These are phyloP conservation scores for Haliclona indistincta DNA, from an alignment of 37 sponge, comb jelly and placozoan species.

Conservation along the genomic window DNA sequence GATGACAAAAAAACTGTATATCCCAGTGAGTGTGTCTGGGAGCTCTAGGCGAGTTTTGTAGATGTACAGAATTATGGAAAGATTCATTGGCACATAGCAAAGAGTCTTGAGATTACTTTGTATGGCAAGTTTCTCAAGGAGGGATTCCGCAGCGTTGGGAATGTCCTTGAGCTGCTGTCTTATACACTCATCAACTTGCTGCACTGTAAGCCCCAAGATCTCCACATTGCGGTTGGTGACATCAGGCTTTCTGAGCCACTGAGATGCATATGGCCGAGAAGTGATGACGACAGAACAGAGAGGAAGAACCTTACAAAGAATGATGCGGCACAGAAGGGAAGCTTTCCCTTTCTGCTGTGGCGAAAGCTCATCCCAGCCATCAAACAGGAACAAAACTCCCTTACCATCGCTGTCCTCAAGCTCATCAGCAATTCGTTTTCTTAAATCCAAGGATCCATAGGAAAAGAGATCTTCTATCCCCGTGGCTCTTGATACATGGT, in stretches of 20 bases:
- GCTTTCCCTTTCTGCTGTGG: conserved; percentile 1
- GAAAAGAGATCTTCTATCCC: background rate
- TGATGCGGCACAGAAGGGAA: background rate
- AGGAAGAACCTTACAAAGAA: background rate
- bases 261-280: background rate
- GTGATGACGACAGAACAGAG: background rate
- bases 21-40: background rate
- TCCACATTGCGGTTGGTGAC: background rate
- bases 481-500: background rate
- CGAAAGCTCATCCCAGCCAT: conserved; percentile 2
- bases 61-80: background rate
- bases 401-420: background rate
- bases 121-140: background rate
- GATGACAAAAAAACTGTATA: background rate
- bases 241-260: background rate
- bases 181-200: background rate
- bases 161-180: too few species aligned
- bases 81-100: background rate
- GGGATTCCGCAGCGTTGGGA: too few species aligned
- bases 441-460: background rate
- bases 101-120: background rate
- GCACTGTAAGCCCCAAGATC: conserved; percentile 1
- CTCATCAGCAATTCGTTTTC: background rate
- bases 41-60: background rate
- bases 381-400: background rate